phyloP scores from a whole-genome alignment of 1,140 invertebrate species.

The Battus philenor region DNA sequence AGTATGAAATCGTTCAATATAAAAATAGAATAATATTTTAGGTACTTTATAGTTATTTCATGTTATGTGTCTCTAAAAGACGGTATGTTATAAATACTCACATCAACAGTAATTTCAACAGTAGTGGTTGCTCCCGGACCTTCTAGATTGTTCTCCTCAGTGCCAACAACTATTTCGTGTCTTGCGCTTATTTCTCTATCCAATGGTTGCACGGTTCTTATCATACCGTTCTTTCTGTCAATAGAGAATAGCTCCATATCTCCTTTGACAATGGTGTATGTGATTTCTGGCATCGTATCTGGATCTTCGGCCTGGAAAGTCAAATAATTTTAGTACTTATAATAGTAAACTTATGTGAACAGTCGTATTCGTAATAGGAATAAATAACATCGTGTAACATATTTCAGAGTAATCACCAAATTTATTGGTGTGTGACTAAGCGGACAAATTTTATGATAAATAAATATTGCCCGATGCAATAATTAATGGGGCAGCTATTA shows the following conservation, averaged over 20 bases:
- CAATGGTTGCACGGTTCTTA: conserved; percentile 84
- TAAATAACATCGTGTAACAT: too few species aligned
- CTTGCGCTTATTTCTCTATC: conserved; percentile 87
- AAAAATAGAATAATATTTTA: conserved; percentile 26
- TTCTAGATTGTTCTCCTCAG: conserved; percentile 85
- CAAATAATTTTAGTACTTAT: too few species aligned
- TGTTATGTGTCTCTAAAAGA: too few species aligned
- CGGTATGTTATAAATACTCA: too few species aligned
- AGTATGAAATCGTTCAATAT: too few species aligned
- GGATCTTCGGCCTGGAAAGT: conserved; percentile 83
- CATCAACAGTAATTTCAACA: conserved; percentile 86
- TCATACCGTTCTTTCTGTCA: conserved; percentile 85
- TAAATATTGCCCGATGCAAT: too few species aligned
- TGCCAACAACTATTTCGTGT: conserved; percentile 87
- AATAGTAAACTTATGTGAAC: too few species aligned
- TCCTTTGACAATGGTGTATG: conserved; percentile 89
- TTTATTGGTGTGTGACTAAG: too few species aligned
- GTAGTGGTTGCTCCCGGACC: conserved; percentile 84
- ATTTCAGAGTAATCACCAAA: too few species aligned
- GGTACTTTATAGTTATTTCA: background rate
- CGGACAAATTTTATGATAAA: too few species aligned
- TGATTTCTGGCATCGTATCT: conserved; percentile 87
- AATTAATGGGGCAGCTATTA: too few species aligned
- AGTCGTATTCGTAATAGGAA: too few species aligned
- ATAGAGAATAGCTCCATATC: conserved; percentile 87